These are phyloP conservation scores for Siphlonurus alternatus DNA, from an alignment of 2,888 invertebrate species.

Conservation along the genomic window DNA sequence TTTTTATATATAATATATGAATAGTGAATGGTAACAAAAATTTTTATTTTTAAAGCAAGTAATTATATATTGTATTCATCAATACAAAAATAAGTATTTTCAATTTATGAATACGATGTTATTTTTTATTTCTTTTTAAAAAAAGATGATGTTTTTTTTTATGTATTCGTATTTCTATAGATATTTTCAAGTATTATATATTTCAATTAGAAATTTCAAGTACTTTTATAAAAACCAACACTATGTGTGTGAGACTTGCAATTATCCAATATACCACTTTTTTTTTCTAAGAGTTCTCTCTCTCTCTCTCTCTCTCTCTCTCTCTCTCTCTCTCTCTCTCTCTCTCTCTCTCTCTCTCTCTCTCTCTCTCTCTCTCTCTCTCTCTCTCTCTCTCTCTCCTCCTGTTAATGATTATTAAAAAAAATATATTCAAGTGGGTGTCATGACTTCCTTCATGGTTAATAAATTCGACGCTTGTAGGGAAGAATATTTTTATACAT, in stretches of 20 bases:
- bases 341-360: background rate
- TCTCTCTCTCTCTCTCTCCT: background rate
- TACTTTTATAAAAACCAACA: background rate
- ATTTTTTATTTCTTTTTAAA: background rate
- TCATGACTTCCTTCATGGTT: background rate
- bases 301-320: background rate
- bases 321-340: background rate
- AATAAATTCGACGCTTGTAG: background rate
- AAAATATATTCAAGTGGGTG: background rate
- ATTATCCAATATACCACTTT: background rate
- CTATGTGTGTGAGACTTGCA: background rate
- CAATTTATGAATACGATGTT: no score
- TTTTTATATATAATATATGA: no score
- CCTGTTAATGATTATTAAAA: background rate
- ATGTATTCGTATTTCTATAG: no score
- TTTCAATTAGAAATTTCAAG: background rate
- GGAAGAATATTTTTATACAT: no score
- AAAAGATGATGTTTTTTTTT: background rate
- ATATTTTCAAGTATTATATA: background rate
- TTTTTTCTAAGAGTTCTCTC: no score
- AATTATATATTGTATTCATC: no score
- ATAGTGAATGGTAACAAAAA: no score
- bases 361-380: background rate
- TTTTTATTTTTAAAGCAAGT: no score
- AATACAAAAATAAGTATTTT: no score